phyloP scores from a whole-genome alignment of 2,113 vertebrate species.

The Sigmodon hispidus region DNA sequence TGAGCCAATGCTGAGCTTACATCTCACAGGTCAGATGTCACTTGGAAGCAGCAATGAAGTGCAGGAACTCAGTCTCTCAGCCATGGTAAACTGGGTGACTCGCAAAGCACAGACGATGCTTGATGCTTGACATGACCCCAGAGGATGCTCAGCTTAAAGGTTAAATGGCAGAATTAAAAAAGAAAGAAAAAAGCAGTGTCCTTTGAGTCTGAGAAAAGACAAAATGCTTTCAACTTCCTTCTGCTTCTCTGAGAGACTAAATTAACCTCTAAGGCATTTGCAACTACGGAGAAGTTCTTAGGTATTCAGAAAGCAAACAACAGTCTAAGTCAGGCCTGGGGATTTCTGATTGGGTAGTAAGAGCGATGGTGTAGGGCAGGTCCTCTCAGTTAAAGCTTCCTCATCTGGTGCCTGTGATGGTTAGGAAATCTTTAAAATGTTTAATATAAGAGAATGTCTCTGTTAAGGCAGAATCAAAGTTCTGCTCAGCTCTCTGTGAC shows the following conservation, averaged over 20 bases:
- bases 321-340: neutral
- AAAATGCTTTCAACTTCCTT: slow-evolving; percentile 27
- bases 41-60: neutral
- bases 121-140: neutral
- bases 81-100: neutral
- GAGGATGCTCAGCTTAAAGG: neutral
- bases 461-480: neutral
- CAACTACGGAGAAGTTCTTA: neutral
- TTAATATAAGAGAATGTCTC: neutral
- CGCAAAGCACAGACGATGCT: neutral
- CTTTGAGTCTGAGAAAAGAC: slow-evolving; percentile 3
- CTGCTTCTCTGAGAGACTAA: slow-evolving; percentile 34
- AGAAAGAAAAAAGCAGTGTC: neutral
- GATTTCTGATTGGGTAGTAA: slow-evolving; percentile 8
- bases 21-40: neutral
- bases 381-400: slow-evolving; percentile 5
- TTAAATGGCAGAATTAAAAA: neutral
- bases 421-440: slow-evolving; percentile 7
- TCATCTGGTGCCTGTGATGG: neutral
- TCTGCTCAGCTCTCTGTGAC: neutral
- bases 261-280: neutral
- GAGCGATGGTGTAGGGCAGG: neutral
- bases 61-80: neutral
- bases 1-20: neutral
- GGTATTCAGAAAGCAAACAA: slow-evolving; percentile 29